Percentiles rank a stretch among this genome's conserved stretches.
These are phyloP conservation scores for Limnothrissa miodon DNA, from an alignment of 2,113 vertebrate genomes.

Conservation along the genomic window DNA sequence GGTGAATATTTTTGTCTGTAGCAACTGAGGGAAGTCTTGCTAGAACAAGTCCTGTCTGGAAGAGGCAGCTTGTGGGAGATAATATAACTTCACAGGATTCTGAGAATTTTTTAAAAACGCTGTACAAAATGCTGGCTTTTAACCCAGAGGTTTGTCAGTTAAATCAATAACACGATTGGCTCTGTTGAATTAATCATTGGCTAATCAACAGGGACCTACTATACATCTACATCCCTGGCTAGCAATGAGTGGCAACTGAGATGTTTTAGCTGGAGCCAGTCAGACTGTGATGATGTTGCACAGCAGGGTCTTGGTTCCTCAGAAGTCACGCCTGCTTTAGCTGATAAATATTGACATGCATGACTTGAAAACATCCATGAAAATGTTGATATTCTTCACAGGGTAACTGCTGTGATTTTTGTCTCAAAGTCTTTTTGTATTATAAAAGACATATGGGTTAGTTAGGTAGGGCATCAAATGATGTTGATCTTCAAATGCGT, in stretches of 20 bases:
- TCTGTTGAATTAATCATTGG: neutral
- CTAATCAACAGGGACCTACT: neutral
- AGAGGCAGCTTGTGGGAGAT: neutral
- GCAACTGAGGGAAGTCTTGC: neutral
- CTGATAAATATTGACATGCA: neutral
- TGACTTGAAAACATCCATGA: conserved; percentile 3
- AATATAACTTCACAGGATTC: neutral
- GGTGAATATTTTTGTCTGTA: neutral
- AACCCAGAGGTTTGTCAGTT: neutral
- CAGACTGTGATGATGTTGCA: neutral
- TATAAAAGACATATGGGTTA: conserved; percentile 12
- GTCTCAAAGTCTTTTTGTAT: too few relatives aligned
- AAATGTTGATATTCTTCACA: conserved; percentile 4
- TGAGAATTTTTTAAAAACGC: neutral
- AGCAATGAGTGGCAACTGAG: neutral
- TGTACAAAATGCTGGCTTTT: neutral
- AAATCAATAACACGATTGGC: neutral
- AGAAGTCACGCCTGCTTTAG: neutral
- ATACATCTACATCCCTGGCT: neutral
- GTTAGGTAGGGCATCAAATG: conserved; percentile 2
- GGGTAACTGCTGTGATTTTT: conserved; percentile 45
- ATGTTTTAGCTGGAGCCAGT: neutral
- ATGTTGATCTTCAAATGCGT: neutral
- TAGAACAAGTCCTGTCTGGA: neutral
- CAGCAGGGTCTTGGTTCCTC: conserved; percentile 37